Evolutionary conservation across 2,113 vertebrate species (phyloP), one percentile per base, ranked within the genome.

Genomic region (Sporophila hypoxantha): DNA sequence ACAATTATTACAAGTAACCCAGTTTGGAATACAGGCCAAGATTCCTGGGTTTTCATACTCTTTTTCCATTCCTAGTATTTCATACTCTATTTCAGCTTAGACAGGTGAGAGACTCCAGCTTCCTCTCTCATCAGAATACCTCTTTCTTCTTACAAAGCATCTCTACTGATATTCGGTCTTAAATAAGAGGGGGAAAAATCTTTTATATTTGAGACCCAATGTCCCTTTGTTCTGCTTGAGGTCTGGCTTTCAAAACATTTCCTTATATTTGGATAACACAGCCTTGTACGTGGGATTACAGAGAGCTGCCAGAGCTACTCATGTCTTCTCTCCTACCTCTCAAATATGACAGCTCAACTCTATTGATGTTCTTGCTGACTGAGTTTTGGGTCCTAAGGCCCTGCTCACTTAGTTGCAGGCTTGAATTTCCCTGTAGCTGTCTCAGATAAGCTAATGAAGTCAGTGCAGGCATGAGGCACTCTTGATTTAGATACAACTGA

Each of bases 381-480:
- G 69, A 18, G 57, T 86, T 94, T 83, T 81, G 81, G 74, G 57
- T 94, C 87, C 89, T 81, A 77, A 77, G 83, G 79, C 74, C 77
- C 65, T 88, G 47, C 39, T 90, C 81, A 61, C 75, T 86, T 76
- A 75, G 70, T 61, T 47, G 70, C 41, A 81, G 83, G 66, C 62
- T 93, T 91, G 36, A 81, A 68, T 84, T 91, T 91, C 66, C 19
- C 49, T 61, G 44, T 77, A 81, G 91, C 81, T 55, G 36, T 78
- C 82, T 90, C 55, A 41, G 70, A 78, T 49, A 59, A 93, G 77
- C 50, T 90, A 88, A 93, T 44, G 77, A 90, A 91, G 62, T 52
- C 84, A 75, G 62, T 2, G 49, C 30, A 75, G 87, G 74, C 66
- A 90, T 1, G 22, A 90, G 53, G 56, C 57, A 34, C 56, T 90